A percentile compares a stretch with the other conserved stretches of the same genome.
These are phyloP conservation scores for Radopholus similis DNA, from an alignment of 1,140 invertebrate species.

Conservation along the genomic window DNA sequence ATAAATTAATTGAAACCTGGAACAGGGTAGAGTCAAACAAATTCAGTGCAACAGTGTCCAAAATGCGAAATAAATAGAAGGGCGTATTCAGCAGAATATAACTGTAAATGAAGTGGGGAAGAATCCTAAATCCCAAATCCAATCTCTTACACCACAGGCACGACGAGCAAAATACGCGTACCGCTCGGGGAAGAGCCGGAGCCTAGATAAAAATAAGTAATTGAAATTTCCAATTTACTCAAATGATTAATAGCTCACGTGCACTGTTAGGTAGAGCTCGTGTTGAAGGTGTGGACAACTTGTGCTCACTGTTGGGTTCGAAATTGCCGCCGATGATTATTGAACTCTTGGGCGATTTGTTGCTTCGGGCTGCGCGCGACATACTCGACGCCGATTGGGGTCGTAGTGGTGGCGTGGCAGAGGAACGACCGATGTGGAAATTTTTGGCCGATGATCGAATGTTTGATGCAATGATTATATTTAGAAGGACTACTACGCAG, in stretches of 20 bases:
- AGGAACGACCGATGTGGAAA: slow-evolving; percentile 3
- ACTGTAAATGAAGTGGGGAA: no score
- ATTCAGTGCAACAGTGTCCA: slow-evolving; percentile 54
- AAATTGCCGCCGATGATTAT: no score
- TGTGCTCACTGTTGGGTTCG: background rate
- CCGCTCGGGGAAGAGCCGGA: slow-evolving; percentile 12
- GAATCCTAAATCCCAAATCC: no score
- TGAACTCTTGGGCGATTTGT: no score
- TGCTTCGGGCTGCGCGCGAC: no score
- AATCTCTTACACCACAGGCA: slow-evolving; percentile 58
- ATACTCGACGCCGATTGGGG: no score
- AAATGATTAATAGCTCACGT: background rate
- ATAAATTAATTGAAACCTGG: no score
- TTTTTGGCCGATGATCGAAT: slow-evolving; percentile 38
- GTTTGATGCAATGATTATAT: slow-evolving; percentile 52
- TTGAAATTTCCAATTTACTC: background rate
- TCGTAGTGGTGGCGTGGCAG: no score
- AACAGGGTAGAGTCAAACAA: slow-evolving; percentile 41
- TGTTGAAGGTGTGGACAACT: background rate
- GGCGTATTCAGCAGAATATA: slow-evolving; percentile 59
- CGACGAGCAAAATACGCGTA: slow-evolving; percentile 53
- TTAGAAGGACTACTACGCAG: slow-evolving; percentile 51
- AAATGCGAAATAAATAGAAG: slow-evolving; percentile 53
- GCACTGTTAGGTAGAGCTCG: slow-evolving; percentile 11
- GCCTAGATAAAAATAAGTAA: background rate